phyloP scores from a whole-genome alignment of 37 sponge, comb jelly and placozoan species.

The Halichondria panicea region DNA sequence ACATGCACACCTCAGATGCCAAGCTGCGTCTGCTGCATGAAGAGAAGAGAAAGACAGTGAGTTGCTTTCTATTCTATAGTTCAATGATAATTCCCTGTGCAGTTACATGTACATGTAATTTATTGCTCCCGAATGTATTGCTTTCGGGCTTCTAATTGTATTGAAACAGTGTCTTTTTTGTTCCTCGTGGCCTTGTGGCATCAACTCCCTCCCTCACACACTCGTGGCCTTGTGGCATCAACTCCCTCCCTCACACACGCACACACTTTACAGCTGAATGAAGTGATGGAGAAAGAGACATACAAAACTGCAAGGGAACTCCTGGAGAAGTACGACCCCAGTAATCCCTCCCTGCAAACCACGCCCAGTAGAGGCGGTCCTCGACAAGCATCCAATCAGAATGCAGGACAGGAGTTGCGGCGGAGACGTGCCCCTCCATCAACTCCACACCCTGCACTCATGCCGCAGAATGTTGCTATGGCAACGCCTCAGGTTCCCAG shows the following conservation, averaged over 20 bases:
- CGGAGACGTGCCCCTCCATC: background rate
- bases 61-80: too few relatives aligned
- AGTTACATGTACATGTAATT: too few relatives aligned
- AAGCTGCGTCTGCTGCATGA: too few relatives aligned
- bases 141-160: background rate
- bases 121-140: too few relatives aligned
- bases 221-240: background rate
- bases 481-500: background rate
- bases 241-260: background rate
- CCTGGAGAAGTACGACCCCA: slow-evolving; percentile 48
- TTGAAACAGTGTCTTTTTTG: background rate
- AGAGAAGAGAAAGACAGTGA: too few relatives aligned
- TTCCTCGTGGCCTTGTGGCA: background rate
- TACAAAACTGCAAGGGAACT: slow-evolving; percentile 46
- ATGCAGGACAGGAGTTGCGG: background rate
- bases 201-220: slow-evolving; percentile 1
- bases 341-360: slow-evolving; percentile 17
- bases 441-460: slow-evolving; percentile 24
- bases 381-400: background rate
- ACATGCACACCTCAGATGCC: too few relatives aligned
- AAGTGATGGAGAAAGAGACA: slow-evolving; percentile 69
- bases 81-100: too few relatives aligned
- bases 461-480: background rate
- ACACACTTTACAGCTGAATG: slow-evolving; percentile 29
- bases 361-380: background rate